Evolutionary conservation across 2,797 vertebrate species (phyloP).

Genomic region (Cephalopachus bancanus): DNA sequence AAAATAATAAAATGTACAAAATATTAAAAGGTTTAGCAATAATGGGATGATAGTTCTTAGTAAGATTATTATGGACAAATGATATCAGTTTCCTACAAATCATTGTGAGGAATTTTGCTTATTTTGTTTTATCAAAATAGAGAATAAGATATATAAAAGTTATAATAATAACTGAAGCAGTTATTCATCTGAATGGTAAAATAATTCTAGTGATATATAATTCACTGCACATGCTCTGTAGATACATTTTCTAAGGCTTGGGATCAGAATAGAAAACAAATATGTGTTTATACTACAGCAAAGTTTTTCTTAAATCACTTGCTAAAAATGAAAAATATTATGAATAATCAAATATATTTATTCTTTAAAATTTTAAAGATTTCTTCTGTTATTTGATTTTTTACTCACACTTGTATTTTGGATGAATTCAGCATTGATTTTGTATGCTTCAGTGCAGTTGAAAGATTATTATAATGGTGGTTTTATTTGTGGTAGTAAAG

Average conservation of each 20-base stretch:
- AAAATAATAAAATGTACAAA: neutral
- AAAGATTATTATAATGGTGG: neutral
- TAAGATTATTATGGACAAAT: constrained; percentile 23
- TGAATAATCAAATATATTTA: neutral
- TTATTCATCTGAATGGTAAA: neutral
- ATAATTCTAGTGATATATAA: neutral
- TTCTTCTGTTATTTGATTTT: neutral
- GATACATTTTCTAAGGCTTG: neutral
- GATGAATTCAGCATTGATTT: neutral
- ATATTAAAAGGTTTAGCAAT: neutral
- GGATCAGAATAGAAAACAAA: neutral
- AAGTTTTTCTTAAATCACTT: neutral
- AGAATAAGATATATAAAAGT: neutral
- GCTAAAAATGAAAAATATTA: neutral
- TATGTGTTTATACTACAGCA: neutral
- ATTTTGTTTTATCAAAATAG: neutral
- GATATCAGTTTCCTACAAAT: neutral
- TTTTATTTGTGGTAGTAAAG: neutral
- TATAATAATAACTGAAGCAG: neutral
- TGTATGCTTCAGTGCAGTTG: neutral
- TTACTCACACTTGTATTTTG: neutral
- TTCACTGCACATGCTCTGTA: neutral
- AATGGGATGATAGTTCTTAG: neutral
- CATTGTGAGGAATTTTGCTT: neutral
- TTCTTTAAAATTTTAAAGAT: neutral